phyloP scores from a whole-genome alignment of 1,140 invertebrate genomes.

The Prorops nasuta region DNA sequence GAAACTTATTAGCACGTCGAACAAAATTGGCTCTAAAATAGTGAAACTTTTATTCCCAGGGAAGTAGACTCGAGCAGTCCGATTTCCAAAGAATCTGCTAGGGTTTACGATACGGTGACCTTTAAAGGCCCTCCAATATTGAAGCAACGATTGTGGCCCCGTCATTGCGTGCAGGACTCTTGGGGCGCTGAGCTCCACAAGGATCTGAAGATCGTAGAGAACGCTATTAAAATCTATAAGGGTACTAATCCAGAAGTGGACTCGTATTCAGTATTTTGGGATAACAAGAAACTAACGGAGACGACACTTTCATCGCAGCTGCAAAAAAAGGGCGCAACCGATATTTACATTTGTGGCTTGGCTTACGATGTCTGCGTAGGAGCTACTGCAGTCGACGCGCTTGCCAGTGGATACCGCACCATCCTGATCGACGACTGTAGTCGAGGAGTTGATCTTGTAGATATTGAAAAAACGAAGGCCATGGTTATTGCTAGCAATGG shows the following conservation, averaged over 20 bases:
- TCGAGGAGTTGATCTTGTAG: conserved; percentile 79
- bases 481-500: conserved; percentile 73
- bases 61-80: conserved; percentile 44
- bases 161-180: conserved; percentile 91
- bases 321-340: conserved; percentile 76
- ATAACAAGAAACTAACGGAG: conserved; percentile 88
- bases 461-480: conserved; percentile 80
- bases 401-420: conserved; percentile 87
- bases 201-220: conserved; percentile 77
- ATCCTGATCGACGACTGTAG: conserved; percentile 88
- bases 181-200: conserved; percentile 93
- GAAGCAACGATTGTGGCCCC: conserved; percentile 89
- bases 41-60: conserved; percentile 21
- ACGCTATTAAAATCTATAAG: conserved; percentile 85
- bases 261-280: conserved; percentile 98
- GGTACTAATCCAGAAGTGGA: conserved; percentile 93
- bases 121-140: conserved; percentile 83
- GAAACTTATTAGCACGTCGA: no score
- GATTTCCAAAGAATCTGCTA: conserved; percentile 66
- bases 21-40: background rate
- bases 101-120: conserved; percentile 85
- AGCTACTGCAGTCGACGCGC: conserved; percentile 81
- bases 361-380: conserved; percentile 97
- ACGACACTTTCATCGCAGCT: conserved; percentile 84
- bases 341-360: conserved; percentile 93